Evolutionary conservation across 2,797 vertebrate genomes (phyloP).

Genomic region (Pseudochirops corinnae): DNA sequence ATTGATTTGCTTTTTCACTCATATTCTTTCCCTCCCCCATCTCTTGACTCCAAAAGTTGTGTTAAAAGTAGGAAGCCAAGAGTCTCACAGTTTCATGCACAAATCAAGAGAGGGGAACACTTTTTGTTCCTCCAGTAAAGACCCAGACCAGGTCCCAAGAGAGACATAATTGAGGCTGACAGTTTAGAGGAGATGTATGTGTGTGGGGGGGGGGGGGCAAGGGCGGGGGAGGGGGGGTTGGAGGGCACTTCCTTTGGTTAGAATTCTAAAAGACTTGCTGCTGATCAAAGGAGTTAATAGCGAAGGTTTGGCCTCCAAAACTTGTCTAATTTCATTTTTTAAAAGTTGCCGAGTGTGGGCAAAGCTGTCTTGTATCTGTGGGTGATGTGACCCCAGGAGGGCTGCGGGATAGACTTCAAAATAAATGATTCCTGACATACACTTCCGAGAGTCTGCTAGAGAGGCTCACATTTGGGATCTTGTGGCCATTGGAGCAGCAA

Average conservation of each 20-base stretch:
- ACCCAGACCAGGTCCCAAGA: conserved; percentile 78
- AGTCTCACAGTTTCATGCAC: conserved; percentile 58
- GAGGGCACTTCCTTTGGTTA: conserved; percentile 85
- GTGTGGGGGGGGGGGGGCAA: conserved; percentile 67
- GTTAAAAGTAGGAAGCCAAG: conserved; percentile 56
- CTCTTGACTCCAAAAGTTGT: conserved; percentile 58
- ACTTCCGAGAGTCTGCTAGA: conserved; percentile 83
- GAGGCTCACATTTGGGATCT: conserved; percentile 65
- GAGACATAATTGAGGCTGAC: conserved; percentile 84
- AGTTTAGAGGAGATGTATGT: conserved; percentile 81
- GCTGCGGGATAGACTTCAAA: conserved; percentile 83
- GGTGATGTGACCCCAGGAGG: conserved; percentile 85
- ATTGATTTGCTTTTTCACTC: not conserved
- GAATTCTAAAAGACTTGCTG: conserved; percentile 79
- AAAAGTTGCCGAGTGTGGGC: conserved; percentile 85
- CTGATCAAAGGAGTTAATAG: conserved; percentile 81
- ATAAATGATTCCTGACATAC: conserved; percentile 86
- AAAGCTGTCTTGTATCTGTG: conserved; percentile 85
- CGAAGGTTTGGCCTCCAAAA: conserved; percentile 87
- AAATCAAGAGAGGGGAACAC: conserved; percentile 61
- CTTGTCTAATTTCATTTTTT: conserved; percentile 89
- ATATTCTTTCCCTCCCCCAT: not conserved
- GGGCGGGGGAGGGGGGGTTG: conserved; percentile 86
- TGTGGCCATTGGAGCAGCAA: conserved; percentile 60
- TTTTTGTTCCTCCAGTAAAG: conserved; percentile 80